Percentiles rank a stretch among this genome's conserved stretches.
Conservation (phyloP, 2,797 vertebrate genomes). For the Sciurus vulgaris region DNA sequence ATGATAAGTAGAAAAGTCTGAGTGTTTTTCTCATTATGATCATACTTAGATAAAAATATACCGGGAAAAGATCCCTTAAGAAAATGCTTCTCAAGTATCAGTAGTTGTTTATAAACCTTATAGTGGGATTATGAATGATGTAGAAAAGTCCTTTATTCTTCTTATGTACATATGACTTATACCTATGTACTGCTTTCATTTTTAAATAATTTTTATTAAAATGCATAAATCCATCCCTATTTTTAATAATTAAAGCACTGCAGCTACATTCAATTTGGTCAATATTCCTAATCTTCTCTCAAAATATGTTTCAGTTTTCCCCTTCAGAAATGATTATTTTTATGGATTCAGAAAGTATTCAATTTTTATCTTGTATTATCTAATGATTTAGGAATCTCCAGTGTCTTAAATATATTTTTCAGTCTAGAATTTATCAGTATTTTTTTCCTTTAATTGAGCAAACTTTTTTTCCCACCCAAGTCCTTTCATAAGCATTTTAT, state of each 20-base stretch:
- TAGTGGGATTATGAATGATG: neutral
- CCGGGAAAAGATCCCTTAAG: neutral
- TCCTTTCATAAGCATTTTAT: neutral
- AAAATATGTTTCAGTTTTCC: neutral
- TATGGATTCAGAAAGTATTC: neutral
- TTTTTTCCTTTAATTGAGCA: neutral
- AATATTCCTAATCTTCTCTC: neutral
- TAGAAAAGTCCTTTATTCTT: neutral
- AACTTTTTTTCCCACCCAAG: neutral
- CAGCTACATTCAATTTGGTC: neutral
- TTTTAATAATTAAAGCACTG: neutral
- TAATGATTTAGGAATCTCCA: neutral
- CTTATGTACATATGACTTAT: neutral
- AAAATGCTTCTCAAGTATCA: neutral
- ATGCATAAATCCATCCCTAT: neutral
- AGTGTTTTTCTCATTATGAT: neutral
- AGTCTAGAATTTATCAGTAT: neutral
- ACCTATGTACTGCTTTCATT: neutral
- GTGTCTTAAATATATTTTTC: neutral
- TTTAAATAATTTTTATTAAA: slow-evolving; percentile 25
- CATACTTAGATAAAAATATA: neutral
- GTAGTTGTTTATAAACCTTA: neutral
- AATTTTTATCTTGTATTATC: neutral
- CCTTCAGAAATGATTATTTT: neutral
- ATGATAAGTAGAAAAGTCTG: neutral